Base-by-base conservation (phyloP, 2,797 vertebrate species). In the Crocidura indochinensis region DNA sequence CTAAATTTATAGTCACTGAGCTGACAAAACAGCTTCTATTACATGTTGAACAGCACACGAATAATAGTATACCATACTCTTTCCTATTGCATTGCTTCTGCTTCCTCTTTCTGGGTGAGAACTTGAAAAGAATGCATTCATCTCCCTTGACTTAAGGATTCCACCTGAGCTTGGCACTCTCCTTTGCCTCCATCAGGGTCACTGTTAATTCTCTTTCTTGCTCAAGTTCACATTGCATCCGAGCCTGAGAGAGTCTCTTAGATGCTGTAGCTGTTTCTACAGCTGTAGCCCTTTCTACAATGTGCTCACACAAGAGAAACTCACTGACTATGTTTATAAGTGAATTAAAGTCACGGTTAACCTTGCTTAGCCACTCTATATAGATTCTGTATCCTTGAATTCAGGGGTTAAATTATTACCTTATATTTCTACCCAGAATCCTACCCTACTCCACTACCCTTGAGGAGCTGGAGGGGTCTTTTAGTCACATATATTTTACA, bases 151-250 rank as follows among this genome's bases (percentile, higher is more conserved):
- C 71, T 75, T 79, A 9, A 80, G 69, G 62, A 62, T 60, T 29
- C 31, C 46, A 5, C 49, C 31, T 87, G 15, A 29, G 76, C 24
- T 87, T 51, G 67, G 44, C n/a, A 15, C 26, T 46, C 71, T 46
- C 8, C 14, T 49, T 90, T 75, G 14, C 60, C 38, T 79, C 24
- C 26, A 15, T 22, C 31, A 19, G 27, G 26, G 44, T 38, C 67
- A 38, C 20, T 9, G 68, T 65, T n/a, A 92, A 67, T 80, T 73
- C 68, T 87, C 72, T 83, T 24, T 75, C 22, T 38, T 46, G 78
- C 53, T 47, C 38, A 75, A 81, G 24, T 27, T 29, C 10, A 27
- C 7, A 14, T n/a, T 71, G 78, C 29, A 11, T 64, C 22, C 60
- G 27, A 19, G 31, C 4, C 24, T 22, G 31, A 24, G 4, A 60